Evolutionary conservation across 2,888 invertebrate genomes (phyloP), one percentile per base, ranked within the genome.

Genomic region (Plebejus argus): DNA sequence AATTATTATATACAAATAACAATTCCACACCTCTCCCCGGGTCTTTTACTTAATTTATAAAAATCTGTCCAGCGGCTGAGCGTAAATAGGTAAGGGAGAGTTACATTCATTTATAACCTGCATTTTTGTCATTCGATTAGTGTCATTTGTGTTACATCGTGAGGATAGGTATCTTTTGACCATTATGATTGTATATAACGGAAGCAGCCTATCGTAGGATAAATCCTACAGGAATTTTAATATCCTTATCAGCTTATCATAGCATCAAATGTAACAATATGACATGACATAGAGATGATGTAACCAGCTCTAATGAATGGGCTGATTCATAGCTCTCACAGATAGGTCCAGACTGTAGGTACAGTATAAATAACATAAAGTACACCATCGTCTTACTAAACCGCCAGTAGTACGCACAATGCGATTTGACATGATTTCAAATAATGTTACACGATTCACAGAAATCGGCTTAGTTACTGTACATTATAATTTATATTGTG

Each of bases 281-380:
- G 23, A 61, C 61, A 23, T 23, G 23, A 70, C 53, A 70, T 28
- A 10, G 12, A 8, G 12, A 35, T 70, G 49, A 76, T 39, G 49
- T 76, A 76, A 76, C 28, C 76, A 76, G 78, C 78, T 77, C 77
- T 80, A 80, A 82, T 82, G 82, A 83, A 82, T 83, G 80, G 79
- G 79, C 78, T 83, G 83, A 83, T 80, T 83, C 83, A 83, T 83
- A 33, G 61, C 76, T 76, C 71, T 35, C 70, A 20, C 70, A 10
- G 70, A 53, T 70, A 33, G 61, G 72, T 76, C 71, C 79, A 76
- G 76, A 75, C 61, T 61, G 8, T 10, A 61, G 61, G 61, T 18
- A 53, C 18, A 53, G 53, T 53, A 53, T 53, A 18, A 18, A 53
- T 18, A 18, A 53, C 5, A 53, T 53, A 53, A 53, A 18, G 18